Conservation (phyloP, 2,113 vertebrate species). For the Stegastes partitus region DNA sequence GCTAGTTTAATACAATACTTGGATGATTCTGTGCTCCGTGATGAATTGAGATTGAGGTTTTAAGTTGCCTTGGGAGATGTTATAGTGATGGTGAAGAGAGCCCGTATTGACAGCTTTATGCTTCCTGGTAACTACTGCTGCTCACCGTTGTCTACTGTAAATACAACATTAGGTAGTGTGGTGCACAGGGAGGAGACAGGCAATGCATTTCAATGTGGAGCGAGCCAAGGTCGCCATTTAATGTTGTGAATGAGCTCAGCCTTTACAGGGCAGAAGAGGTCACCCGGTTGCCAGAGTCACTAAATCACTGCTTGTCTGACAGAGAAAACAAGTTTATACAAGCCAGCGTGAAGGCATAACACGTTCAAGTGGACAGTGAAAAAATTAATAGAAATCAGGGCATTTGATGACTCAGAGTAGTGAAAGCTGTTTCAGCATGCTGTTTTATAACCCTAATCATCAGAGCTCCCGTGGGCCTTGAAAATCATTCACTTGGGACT, state of each 20-base stretch:
- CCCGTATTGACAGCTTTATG: slow-evolving; percentile 66
- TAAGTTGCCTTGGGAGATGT: slow-evolving; percentile 63
- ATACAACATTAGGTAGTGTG: slow-evolving; percentile 43
- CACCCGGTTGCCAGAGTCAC: slow-evolving; percentile 38
- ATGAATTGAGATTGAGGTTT: slow-evolving; percentile 62
- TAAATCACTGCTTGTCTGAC: slow-evolving; percentile 49
- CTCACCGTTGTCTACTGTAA: slow-evolving; percentile 60
- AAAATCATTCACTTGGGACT: slow-evolving; percentile 26
- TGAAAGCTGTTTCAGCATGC: slow-evolving; percentile 37
- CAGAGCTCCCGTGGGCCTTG: slow-evolving; percentile 3
- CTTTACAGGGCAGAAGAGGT: slow-evolving; percentile 61
- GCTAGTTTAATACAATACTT: slow-evolving; percentile 42
- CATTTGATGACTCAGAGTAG: slow-evolving; percentile 44
- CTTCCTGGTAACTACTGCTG: slow-evolving; percentile 54
- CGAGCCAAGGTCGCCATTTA: slow-evolving; percentile 65
- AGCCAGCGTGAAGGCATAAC: slow-evolving; percentile 14
- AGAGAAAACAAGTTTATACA: slow-evolving; percentile 60
- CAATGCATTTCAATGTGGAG: slow-evolving; percentile 72
- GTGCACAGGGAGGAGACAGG: slow-evolving; percentile 30
- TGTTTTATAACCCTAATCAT: slow-evolving; percentile 51
- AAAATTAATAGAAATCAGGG: slow-evolving; percentile 27
- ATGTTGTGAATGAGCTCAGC: slow-evolving; percentile 57
- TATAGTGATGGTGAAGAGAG: slow-evolving; percentile 46
- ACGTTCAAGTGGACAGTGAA: slow-evolving; percentile 9
- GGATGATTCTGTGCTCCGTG: slow-evolving; percentile 34